Conservation (phyloP, 2,888 invertebrate genomes). For the Mimas tiliae region DNA sequence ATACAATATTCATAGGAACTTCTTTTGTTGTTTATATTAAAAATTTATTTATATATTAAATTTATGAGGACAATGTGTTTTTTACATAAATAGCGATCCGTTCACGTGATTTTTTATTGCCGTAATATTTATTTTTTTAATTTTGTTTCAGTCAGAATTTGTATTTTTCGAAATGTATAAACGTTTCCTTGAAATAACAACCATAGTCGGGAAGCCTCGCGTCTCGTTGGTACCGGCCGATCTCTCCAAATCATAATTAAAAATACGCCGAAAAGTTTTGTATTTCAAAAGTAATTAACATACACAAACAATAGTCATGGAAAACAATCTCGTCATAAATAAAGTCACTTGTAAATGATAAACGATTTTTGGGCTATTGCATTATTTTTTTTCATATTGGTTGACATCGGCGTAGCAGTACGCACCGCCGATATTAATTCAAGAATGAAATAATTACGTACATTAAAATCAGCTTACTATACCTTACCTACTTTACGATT, state of each 20-base stretch:
- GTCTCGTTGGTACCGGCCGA: constrained; percentile 65
- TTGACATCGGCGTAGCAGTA: constrained; percentile 53
- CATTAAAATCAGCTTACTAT: constrained; percentile 82
- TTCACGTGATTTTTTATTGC: constrained; percentile 72
- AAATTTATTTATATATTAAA: constrained; percentile 82
- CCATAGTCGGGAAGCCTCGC: constrained; percentile 69
- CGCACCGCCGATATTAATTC: constrained; percentile 72
- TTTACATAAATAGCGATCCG: constrained; percentile 84
- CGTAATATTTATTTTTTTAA: constrained; percentile 53
- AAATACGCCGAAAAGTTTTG: constrained; percentile 77
- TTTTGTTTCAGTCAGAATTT: constrained; percentile 56
- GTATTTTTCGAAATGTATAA: constrained; percentile 39
- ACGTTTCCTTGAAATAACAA: constrained; percentile 76
- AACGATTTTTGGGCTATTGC: constrained; percentile 83
- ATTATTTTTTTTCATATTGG: constrained; percentile 71
- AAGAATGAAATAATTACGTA: constrained; percentile 82
- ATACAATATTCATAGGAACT: constrained; percentile 85
- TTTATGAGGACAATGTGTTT: constrained; percentile 72
- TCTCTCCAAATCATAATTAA: constrained; percentile 63
- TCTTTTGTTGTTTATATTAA: constrained; percentile 83
- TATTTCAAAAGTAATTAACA: constrained; percentile 64
- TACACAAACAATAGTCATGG: constrained; percentile 52
- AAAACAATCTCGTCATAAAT: constrained; percentile 56
- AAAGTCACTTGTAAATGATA: constrained; percentile 69
- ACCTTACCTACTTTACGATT: constrained; percentile 82